A percentile compares a stretch with the other conserved stretches of the same genome.
Evolutionary conservation across 1,140 invertebrate genomes (phyloP).

Genomic region (Lanistes nyassanus): DNA sequence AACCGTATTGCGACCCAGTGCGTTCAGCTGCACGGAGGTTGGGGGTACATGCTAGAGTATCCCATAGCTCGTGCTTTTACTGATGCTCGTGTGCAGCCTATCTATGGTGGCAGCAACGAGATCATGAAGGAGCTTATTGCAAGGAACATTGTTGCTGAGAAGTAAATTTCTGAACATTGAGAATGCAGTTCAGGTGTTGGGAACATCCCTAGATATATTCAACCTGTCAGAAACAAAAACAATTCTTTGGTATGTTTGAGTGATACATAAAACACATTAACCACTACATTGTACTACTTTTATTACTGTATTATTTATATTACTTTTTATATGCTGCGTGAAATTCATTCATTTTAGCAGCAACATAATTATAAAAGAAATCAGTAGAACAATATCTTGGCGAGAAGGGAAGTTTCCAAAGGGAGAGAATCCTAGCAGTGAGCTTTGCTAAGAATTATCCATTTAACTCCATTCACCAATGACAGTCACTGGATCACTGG

Average conservation of each 20-base stretch:
- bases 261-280: too few species aligned
- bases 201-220: background rate
- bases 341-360: constrained; percentile 3
- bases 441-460: too few species aligned
- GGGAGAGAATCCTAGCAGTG: too few species aligned
- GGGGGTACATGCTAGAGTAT: constrained; percentile 71
- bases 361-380: constrained; percentile 6
- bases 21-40: constrained; percentile 70
- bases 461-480: too few species aligned
- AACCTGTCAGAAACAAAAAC: background rate
- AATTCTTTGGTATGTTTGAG: background rate
- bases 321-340: too few species aligned
- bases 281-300: too few species aligned
- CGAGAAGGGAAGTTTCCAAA: too few species aligned
- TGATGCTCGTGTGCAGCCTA: constrained; percentile 68
- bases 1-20: constrained; percentile 66
- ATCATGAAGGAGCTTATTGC: constrained; percentile 71
- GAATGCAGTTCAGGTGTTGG: background rate
- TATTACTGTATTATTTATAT: too few species aligned
- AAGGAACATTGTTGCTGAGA: constrained; percentile 43
- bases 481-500: too few species aligned
- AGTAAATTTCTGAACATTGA: constrained; percentile 9
- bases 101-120: constrained; percentile 71
- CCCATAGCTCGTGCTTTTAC: constrained; percentile 67
- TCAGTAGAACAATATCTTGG: too few species aligned